Percentiles rank a stretch among this genome's conserved stretches.
These are phyloP conservation scores for Zeus faber DNA, from an alignment of 2,113 vertebrate species.

Conservation along the genomic window DNA sequence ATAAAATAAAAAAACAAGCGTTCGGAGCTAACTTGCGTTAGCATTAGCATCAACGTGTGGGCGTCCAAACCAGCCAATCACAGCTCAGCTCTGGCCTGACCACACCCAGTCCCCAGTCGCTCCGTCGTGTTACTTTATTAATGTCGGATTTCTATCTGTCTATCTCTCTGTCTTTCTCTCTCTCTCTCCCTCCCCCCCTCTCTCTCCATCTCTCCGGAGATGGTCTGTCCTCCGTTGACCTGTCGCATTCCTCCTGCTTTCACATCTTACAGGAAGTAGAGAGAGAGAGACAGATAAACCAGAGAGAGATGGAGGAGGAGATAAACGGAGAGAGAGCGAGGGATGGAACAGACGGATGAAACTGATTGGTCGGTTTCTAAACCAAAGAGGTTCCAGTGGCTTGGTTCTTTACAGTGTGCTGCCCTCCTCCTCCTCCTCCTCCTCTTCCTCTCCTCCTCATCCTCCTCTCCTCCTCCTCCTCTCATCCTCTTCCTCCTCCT, in stretches of 20 bases:
- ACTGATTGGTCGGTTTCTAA: too few species aligned
- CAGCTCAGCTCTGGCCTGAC: too few species aligned
- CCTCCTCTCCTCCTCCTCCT: not conserved
- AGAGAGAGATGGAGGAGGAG: not conserved
- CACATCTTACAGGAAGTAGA: not conserved
- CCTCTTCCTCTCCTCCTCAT: not conserved
- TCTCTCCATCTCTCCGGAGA: not conserved
- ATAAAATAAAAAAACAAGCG: too few species aligned
- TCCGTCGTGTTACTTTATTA: too few species aligned
- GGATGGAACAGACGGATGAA: not conserved
- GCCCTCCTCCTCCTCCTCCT: not conserved
- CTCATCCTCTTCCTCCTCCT: not conserved
- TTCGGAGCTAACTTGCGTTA: too few species aligned
- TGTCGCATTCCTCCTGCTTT: not conserved
- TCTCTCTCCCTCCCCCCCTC: not conserved
- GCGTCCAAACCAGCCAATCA: too few species aligned
- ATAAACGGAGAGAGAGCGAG: not conserved
- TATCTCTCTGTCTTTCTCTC: not conserved
- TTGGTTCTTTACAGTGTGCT: too few species aligned
- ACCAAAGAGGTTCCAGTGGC: too few species aligned
- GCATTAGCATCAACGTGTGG: too few species aligned
- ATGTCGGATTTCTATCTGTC: too few species aligned
- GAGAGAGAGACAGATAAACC: not conserved
- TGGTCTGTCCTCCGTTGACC: too few species aligned
- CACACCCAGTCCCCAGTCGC: too few species aligned